Conservation (phyloP, 2,888 invertebrate species). For the Trichogramma evanescens region DNA sequence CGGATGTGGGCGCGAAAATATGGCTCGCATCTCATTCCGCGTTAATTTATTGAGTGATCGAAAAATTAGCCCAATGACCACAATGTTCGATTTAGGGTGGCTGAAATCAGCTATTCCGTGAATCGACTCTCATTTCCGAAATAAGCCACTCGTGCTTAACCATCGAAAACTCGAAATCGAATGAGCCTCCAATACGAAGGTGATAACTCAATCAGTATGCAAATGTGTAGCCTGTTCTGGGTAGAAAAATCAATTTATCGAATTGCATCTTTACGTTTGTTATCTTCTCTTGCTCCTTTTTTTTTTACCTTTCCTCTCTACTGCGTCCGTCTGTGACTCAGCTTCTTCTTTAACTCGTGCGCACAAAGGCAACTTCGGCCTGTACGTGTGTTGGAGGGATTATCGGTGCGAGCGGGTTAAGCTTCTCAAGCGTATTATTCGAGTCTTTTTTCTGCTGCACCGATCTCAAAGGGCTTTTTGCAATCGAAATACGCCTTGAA, state of each 20-base stretch:
- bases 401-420: background rate
- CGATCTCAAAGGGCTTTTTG: background rate
- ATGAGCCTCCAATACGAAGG: too few species aligned
- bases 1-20: too few species aligned
- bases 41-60: too few species aligned
- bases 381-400: background rate
- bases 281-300: too few species aligned
- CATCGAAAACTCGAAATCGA: too few species aligned
- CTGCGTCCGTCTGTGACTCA: background rate
- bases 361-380: background rate
- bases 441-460: conserved; percentile 1
- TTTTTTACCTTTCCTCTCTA: background rate
- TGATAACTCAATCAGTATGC: conserved; percentile 5
- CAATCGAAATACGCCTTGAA: background rate
- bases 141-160: too few species aligned
- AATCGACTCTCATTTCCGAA: too few species aligned
- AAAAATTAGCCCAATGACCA: too few species aligned
- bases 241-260: conserved; percentile 11
- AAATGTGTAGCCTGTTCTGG: conserved; percentile 2
- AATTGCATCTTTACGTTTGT: too few species aligned
- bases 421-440: background rate
- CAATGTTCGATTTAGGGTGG: too few species aligned
- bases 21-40: too few species aligned
- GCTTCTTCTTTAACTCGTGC: background rate
- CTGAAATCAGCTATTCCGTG: too few species aligned